Evolutionary conservation across 1,140 invertebrate genomes (phyloP), one percentile per base, ranked within the genome.

Genomic region (Drosophila gunungcola): DNA sequence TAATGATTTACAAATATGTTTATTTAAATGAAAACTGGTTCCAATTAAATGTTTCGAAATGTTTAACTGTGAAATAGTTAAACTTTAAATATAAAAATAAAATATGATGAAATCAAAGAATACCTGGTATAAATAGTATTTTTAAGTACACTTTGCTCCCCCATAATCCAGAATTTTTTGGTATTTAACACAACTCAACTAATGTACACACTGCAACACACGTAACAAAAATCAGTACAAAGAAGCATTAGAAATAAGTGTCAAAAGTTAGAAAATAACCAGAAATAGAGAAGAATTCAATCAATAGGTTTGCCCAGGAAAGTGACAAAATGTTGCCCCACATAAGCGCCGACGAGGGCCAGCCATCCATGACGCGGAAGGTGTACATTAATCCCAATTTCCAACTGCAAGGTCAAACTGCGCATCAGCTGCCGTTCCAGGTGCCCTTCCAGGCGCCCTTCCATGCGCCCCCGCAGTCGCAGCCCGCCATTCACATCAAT

Each of bases 351-450:
- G 74, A 90, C 21, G 80, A 85, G 13, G 68, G 42, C 13, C 36
- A 68, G 41, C 64, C 78, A n/a, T 58, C 80, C 11, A 48, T 67
- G n/a, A 55, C 68, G 6, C 68, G 86, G 29, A 91, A 78, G 12
- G 79, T 89, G 64, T 86, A 86, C 46, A 86, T 92, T 48, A 92
- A 92, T 74, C 83, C 81, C 36, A 90, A 78, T 73, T 91, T 85
- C 57, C 42, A 88, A 25, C 43, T 78, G 52, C 74, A 85, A 86
- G 76, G 76, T 61, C 85, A 69, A 61, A 46, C 58, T 49, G 58
- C 46, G 64, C 56, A 73, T 49, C 56, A 49, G 65, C 62, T 53
- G 51, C 64, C 38, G 3, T 27, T 54, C 16, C 62, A 77, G 29
- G 27, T 41, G 34, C 36, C 45, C 10, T 51, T 51, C 29, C 46